A percentile compares a stretch with the other conserved stretches of the same genome.
These are phyloP conservation scores for Griposia aprilina DNA, from an alignment of 2,888 invertebrate species.

Conservation along the genomic window DNA sequence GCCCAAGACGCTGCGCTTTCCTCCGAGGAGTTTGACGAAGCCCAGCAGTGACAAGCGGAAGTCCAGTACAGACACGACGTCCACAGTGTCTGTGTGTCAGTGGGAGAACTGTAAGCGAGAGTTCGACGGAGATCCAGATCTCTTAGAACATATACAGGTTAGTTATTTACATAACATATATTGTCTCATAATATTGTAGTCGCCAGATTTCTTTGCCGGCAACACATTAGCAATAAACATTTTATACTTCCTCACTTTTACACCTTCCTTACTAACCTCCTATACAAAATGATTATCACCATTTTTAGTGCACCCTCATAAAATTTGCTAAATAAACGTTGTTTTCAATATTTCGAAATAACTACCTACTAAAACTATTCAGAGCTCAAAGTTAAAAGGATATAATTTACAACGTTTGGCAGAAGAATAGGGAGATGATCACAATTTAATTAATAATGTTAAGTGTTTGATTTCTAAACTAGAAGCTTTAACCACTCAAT, in stretches of 20 bases:
- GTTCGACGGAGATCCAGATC: conserved; percentile 94
- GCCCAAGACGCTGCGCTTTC: conserved; percentile 95
- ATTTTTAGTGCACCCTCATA: background rate
- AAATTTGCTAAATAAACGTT: background rate
- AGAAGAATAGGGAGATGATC: background rate
- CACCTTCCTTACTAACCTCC: background rate
- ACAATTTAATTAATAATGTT: background rate
- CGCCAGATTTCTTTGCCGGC: background rate
- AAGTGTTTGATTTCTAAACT: background rate
- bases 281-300: background rate
- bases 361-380: background rate
- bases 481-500: background rate
- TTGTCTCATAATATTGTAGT: conserved; percentile 11
- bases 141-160: conserved; percentile 97
- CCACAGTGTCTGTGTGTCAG: conserved; percentile 92
- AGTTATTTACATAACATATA: conserved; percentile 53
- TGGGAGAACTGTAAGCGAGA: conserved; percentile 96
- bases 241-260: background rate
- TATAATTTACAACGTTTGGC: background rate
- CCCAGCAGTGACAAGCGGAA: conserved; percentile 79
- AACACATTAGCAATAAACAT: background rate
- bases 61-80: conserved; percentile 86
- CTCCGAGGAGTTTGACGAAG: conserved; percentile 89
- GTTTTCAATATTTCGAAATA: background rate
- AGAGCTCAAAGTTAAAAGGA: background rate